Evolutionary conservation across 2,888 invertebrate genomes (phyloP).

Genomic region (Agrenia bidenticulata): DNA sequence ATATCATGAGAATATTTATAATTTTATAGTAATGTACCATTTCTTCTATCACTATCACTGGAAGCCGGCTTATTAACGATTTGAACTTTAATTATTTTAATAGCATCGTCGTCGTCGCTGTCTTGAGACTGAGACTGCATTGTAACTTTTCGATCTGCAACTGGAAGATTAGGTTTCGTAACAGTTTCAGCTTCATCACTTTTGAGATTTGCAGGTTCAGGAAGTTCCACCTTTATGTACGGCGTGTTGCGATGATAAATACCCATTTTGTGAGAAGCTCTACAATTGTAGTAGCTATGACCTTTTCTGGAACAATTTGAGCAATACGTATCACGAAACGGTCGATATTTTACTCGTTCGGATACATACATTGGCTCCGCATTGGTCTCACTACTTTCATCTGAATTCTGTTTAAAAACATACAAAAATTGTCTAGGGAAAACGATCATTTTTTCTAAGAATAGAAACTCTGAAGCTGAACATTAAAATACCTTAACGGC

Average conservation of each 20-base stretch:
- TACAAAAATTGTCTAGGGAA: no score
- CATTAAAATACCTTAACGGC: neutral
- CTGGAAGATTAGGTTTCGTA: constrained; percentile 4
- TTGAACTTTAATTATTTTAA: constrained; percentile 28
- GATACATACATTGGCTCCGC: neutral
- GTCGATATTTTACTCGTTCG: neutral
- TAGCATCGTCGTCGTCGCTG: neutral
- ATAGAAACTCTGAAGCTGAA: no score
- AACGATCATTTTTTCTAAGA: no score
- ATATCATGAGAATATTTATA: no score
- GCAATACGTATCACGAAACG: constrained; percentile 17
- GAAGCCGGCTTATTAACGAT: constrained; percentile 29
- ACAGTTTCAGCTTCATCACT: no score
- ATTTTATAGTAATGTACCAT: no score
- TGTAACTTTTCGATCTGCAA: constrained; percentile 19
- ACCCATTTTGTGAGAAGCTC: constrained; percentile 11
- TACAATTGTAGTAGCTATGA: constrained; percentile 32
- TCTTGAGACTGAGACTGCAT: constrained; percentile 10
- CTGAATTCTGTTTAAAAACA: no score
- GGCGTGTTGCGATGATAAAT: constrained; percentile 31
- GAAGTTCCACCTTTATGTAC: constrained; percentile 15
- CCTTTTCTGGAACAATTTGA: constrained; percentile 32
- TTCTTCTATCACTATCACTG: neutral
- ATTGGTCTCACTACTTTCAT: neutral
- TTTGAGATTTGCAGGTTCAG: neutral